Evolutionary conservation across 2,113 vertebrate species (phyloP).

Genomic region (Suricata suricatta): DNA sequence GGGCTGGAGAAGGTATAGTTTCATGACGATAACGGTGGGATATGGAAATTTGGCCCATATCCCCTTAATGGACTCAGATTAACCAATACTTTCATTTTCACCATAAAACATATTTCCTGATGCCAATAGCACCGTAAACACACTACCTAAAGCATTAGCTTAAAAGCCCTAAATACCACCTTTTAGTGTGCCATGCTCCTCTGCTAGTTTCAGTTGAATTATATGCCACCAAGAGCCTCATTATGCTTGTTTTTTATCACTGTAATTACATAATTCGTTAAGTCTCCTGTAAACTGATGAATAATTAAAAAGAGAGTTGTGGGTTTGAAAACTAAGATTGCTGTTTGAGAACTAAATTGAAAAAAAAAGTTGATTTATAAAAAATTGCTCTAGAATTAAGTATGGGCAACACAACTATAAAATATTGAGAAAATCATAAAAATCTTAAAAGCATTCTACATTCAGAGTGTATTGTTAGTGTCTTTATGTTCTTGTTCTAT

Average conservation of each 20-base stretch:
- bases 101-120: not conserved
- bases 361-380: not conserved
- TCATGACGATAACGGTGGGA: not conserved
- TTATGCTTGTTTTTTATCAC: constrained; percentile 7
- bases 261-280: not conserved
- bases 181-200: not conserved
- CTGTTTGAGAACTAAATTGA: constrained; percentile 26
- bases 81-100: not conserved
- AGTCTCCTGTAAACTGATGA: not conserved
- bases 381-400: not conserved
- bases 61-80: not conserved
- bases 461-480: not conserved
- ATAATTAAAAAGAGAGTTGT: constrained; percentile 21
- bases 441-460: not conserved
- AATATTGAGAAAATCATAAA: not conserved
- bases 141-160: not conserved
- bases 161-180: not conserved
- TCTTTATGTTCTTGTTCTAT: constrained; percentile 28
- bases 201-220: not conserved
- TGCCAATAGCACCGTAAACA: not conserved
- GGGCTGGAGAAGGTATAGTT: not conserved
- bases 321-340: not conserved
- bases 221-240: not conserved
- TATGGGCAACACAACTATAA: not conserved
- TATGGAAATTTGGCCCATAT: not conserved